These are phyloP conservation scores for Linepithema humile DNA, from an alignment of 1,140 invertebrate species.

Conservation along the genomic window DNA sequence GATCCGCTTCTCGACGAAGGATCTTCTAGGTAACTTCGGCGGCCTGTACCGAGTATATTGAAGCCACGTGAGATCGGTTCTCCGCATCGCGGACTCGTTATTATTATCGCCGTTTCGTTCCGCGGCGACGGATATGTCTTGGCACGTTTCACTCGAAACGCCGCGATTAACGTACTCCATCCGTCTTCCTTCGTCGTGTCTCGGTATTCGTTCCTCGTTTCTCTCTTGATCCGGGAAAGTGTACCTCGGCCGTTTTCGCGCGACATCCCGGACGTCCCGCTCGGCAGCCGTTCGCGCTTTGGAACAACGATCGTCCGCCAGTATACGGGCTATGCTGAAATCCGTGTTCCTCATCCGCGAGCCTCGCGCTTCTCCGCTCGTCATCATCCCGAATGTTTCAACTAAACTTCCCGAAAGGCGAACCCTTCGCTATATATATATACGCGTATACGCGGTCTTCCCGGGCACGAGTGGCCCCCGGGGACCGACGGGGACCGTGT, in stretches of 20 bases:
- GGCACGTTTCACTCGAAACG: background rate
- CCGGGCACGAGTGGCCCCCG: background rate
- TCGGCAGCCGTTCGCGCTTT: background rate
- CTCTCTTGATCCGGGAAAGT: background rate
- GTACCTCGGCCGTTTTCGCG: background rate
- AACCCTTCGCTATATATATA: constrained; percentile 49
- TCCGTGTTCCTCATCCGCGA: constrained; percentile 69
- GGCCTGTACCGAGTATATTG: constrained; percentile 91
- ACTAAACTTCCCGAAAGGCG: constrained; percentile 64
- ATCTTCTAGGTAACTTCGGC: constrained; percentile 89
- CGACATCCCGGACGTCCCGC: background rate
- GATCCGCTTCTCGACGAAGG: constrained; percentile 73
- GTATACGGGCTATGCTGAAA: constrained; percentile 81
- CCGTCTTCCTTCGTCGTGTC: background rate
- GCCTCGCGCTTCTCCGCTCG: constrained; percentile 65
- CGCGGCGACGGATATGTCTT: background rate
- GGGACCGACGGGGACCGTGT: constrained; percentile 12
- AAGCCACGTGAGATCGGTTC: constrained; percentile 86
- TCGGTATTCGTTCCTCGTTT: background rate
- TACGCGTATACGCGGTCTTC: background rate
- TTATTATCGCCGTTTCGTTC: background rate
- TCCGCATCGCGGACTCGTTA: constrained; percentile 69
- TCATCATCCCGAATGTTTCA: constrained; percentile 75
- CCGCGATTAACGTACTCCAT: background rate
- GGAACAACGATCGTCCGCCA: constrained; percentile 61